Base-by-base conservation (phyloP, 1,140 invertebrate genomes). In the Ganaspis sp. region DNA sequence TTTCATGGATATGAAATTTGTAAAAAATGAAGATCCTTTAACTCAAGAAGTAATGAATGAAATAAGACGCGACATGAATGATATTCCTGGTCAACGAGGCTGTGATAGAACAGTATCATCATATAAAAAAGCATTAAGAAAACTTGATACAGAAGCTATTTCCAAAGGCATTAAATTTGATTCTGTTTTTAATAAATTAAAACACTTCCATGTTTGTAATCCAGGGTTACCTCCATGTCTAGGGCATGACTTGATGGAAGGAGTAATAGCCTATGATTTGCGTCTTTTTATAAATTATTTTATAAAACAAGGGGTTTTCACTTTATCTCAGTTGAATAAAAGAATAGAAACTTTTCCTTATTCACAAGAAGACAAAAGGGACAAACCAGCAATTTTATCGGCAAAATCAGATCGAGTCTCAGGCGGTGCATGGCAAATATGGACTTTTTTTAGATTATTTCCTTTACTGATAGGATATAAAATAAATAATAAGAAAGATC, bases 181-280 rank as follows among this genome's bases (percentile, higher is more conserved):
- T 12, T 71, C 38, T 45, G 9, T 26, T 15, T 40, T 4, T 17
- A 40, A 26, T 4, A 21, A 19, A 26, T 75, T 79, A 12, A 37
- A 64, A 17, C 40, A 77, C 45, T 82, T 37, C 72, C 77, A 79
- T 26, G 77, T 81, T 17, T 74, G 49, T 17, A 73, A 74, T 40
- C 73, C 80, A 29, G 77, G 76, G 0, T 42, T 81, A 4, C 53
- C 72, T 15, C 75, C 79, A 12, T 80, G 75, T 19, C 74, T 80
- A 12, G 73, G 72, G 26, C 79, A 78, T 40, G 76, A 78, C 72
- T 21, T 81, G 11, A 74, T 76, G 26, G 77, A 81, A 73, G 80
- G 80, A n/a, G 40, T 81, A 11, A 26, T 77, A 6, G n/a, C 58
- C 29, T 75, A 75, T 53, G 77, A 81, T 77, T 11, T 81, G 5